Evolutionary conservation across 2,888 invertebrate genomes (phyloP).

Genomic region (Lacanobia wlatinum): DNA sequence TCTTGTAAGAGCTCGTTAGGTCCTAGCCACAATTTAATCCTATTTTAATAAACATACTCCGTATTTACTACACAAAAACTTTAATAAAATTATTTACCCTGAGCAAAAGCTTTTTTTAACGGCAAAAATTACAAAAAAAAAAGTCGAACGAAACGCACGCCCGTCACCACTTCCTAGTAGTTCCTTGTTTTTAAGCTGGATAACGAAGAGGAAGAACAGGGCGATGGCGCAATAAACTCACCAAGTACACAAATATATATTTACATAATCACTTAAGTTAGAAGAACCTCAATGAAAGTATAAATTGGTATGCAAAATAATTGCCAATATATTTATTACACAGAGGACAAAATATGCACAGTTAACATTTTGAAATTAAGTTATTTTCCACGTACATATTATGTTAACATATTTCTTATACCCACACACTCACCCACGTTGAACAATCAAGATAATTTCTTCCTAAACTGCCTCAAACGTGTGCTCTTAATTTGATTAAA

Average conservation of each 20-base stretch:
- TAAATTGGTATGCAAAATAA: not conserved
- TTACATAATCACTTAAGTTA: no score
- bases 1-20: not conserved
- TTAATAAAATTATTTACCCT: no score
- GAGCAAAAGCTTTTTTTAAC: no score
- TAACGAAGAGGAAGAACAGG: no score
- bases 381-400: not conserved
- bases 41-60: no score
- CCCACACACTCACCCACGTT: slow-evolving; percentile 16
- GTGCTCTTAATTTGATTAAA: slow-evolving; percentile 50
- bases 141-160: not conserved
- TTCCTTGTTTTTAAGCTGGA: not conserved
- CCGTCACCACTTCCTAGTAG: not conserved
- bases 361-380: not conserved
- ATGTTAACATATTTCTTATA: not conserved
- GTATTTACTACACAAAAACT: no score
- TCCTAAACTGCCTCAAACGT: slow-evolving; percentile 39
- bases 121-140: not conserved
- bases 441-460: slow-evolving; percentile 47
- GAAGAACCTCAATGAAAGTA: not conserved
- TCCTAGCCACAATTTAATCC: no score
- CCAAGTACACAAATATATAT: no score
- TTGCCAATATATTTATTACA: no score
- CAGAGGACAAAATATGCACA: no score
- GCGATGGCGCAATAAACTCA: no score